Conservation (phyloP, 2,113 vertebrate genomes). For the Eira barbara region DNA sequence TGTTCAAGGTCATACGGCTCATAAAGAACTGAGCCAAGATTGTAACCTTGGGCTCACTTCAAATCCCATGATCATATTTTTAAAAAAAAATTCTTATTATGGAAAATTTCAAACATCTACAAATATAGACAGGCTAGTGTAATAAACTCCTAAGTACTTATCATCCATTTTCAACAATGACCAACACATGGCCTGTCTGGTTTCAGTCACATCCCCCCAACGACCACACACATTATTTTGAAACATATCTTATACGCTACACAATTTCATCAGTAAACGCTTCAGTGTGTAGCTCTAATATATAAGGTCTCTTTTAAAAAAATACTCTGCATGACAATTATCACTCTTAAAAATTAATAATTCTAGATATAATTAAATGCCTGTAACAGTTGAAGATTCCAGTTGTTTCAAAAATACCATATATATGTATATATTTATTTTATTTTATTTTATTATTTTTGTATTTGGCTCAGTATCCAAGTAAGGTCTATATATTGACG, state of each 20-base stretch:
- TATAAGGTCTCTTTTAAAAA: background rate
- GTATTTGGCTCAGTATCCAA: background rate
- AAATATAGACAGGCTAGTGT: background rate
- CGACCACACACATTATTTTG: background rate
- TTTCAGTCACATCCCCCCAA: too few relatives aligned
- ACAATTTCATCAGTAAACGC: background rate
- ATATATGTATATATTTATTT: background rate
- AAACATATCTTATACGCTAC: background rate
- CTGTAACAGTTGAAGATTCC: background rate
- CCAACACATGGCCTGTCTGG: background rate
- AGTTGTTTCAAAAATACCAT: background rate
- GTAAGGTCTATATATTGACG: background rate
- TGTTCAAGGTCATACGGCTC: background rate
- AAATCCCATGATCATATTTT: background rate
- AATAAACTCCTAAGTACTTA: accelerated
- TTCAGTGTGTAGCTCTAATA: background rate
- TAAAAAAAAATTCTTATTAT: background rate
- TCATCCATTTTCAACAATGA: background rate
- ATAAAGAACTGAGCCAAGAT: background rate
- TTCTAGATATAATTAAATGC: background rate
- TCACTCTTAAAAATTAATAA: background rate
- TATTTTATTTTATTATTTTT: too few relatives aligned
- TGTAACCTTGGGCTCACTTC: background rate
- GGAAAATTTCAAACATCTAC: background rate
- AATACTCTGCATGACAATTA: background rate